Evolutionary conservation across 2,888 invertebrate genomes (phyloP).

Genomic region (Torymus tubicola): DNA sequence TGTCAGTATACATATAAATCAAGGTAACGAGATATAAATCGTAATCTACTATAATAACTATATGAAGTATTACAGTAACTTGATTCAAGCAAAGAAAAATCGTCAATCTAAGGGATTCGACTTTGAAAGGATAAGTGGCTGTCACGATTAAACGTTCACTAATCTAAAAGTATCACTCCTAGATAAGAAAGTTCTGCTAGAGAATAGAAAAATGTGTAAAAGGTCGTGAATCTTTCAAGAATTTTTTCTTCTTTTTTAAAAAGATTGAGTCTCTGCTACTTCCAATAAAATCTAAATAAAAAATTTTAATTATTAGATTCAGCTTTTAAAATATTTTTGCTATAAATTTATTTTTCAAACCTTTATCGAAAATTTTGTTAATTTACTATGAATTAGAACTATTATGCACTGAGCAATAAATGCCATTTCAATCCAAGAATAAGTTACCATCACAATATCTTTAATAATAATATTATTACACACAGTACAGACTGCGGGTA

Average conservation of each 20-base stretch:
- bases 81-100: not conserved
- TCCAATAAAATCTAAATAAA: not conserved
- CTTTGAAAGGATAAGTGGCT: not conserved
- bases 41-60: not conserved
- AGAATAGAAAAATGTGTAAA: not conserved
- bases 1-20: conserved; percentile 7
- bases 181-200: not conserved
- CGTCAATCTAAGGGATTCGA: not conserved
- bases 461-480: not conserved
- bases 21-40: not conserved
- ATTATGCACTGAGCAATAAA: not conserved
- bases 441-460: not conserved
- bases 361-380: not conserved
- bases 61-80: not conserved
- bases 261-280: not conserved
- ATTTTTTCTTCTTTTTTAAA: not conserved
- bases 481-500: not conserved
- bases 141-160: not conserved
- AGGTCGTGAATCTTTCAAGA: not conserved
- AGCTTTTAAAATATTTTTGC: too few relatives aligned
- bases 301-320: not conserved
- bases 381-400: conserved; percentile 10
- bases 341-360: not conserved
- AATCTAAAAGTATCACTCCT: not conserved
- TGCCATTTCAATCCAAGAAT: conserved; percentile 10